Percentiles rank a stretch among this genome's conserved stretches.
Conservation (phyloP, 2,888 invertebrate species). For the Drosophila putrida region DNA sequence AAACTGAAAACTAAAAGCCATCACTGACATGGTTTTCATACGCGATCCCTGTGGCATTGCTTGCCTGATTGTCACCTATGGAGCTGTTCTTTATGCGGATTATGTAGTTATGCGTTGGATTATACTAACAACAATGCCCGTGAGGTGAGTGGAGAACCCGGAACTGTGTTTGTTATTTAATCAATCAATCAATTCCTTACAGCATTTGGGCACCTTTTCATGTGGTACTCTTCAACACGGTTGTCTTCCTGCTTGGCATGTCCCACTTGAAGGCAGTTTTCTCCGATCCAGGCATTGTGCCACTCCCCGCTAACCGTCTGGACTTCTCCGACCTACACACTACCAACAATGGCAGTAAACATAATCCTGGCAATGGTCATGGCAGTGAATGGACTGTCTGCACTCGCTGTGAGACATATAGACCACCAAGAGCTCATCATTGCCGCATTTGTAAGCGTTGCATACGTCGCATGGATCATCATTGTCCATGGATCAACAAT, state of each 20-base stretch:
- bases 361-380: constrained; percentile 85
- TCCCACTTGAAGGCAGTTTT: constrained; percentile 94
- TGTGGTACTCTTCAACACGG: constrained; percentile 91
- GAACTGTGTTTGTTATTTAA: neutral
- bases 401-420: constrained; percentile 91
- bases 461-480: constrained; percentile 87
- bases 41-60: constrained; percentile 94
- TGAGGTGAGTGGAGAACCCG: constrained; percentile 87
- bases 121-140: constrained; percentile 91
- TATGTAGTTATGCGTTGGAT: constrained; percentile 95
- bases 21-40: constrained; percentile 87
- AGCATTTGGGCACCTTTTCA: constrained; percentile 94
- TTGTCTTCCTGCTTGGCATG: constrained; percentile 90
- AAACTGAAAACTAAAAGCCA: constrained; percentile 7
- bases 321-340: constrained; percentile 93
- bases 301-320: constrained; percentile 89
- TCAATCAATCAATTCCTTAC: neutral
- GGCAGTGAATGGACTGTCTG: constrained; percentile 91
- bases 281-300: constrained; percentile 95
- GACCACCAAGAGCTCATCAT: constrained; percentile 94
- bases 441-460: constrained; percentile 95
- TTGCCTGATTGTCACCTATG: constrained; percentile 92
- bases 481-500: constrained; percentile 97
- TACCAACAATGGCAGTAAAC: constrained; percentile 86
- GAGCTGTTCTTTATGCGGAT: constrained; percentile 93